These are phyloP conservation scores for Erinaceus europaeus DNA, from an alignment of 2,113 vertebrate genomes.

Conservation along the genomic window DNA sequence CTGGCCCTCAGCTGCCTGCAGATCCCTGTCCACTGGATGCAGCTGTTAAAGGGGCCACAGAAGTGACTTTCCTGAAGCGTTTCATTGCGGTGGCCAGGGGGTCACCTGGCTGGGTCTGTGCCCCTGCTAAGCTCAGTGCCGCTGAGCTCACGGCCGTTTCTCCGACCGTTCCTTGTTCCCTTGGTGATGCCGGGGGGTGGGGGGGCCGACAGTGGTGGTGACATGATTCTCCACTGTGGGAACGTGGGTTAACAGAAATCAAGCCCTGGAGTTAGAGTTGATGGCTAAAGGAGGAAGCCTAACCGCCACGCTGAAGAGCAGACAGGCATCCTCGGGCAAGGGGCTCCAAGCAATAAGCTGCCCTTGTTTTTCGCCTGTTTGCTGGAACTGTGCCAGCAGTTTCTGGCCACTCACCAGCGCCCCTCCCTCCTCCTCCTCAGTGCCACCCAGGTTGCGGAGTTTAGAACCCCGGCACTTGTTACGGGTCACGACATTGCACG, in stretches of 20 bases:
- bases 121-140: too few relatives aligned
- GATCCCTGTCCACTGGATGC: background rate
- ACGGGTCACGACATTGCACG: background rate
- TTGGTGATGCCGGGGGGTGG: too few relatives aligned
- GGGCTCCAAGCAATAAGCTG: too few relatives aligned
- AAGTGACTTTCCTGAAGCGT: background rate
- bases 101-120: background rate
- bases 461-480: background rate
- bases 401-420: too few relatives aligned
- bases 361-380: too few relatives aligned
- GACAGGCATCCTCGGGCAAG: too few relatives aligned
- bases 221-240: background rate
- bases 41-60: background rate
- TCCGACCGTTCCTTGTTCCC: too few relatives aligned
- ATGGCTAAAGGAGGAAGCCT: background rate
- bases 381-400: too few relatives aligned
- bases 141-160: too few relatives aligned
- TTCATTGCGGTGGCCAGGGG: background rate
- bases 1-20: background rate
- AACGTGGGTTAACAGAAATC: background rate
- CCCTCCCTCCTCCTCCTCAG: too few relatives aligned
- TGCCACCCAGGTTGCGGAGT: background rate
- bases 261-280: slow-evolving; percentile 33
- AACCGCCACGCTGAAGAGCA: background rate
- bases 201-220: too few relatives aligned